phyloP scores from a whole-genome alignment of 2,113 vertebrate genomes.

The Catharus fuscescens region DNA sequence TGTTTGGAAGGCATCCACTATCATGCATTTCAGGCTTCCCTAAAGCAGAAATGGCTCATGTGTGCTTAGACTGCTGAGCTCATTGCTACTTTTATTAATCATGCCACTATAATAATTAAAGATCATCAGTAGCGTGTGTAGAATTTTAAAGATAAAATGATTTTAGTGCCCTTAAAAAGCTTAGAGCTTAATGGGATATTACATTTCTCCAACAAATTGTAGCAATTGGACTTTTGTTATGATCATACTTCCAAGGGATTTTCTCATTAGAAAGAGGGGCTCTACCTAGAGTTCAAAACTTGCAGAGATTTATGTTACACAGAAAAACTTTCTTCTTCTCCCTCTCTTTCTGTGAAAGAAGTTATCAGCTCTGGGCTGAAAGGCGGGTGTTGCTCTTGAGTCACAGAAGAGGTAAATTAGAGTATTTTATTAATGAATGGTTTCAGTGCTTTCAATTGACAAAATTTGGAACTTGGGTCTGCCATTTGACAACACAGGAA shows the following conservation, averaged over 20 bases:
- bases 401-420: constrained; percentile 11
- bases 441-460: constrained; percentile 28
- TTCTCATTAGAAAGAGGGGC: neutral
- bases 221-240: neutral
- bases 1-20: neutral
- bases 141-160: constrained; percentile 13
- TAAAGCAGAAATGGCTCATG: neutral
- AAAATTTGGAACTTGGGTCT: constrained; percentile 33
- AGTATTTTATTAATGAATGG: constrained; percentile 34
- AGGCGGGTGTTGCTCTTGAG: neutral
- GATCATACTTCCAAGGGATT: neutral
- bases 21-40: neutral
- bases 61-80: neutral
- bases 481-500: constrained; percentile 32
- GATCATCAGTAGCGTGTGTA: neutral
- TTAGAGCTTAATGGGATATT: neutral
- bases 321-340: neutral
- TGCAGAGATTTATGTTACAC: neutral
- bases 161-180: neutral
- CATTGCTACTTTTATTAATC: constrained; percentile 14
- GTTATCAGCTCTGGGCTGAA: neutral
- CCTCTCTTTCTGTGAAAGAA: neutral
- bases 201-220: neutral
- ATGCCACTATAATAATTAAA: neutral
- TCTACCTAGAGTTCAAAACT: neutral